phyloP scores from a whole-genome alignment of 2,113 vertebrate genomes.

The Corvus cornix region DNA sequence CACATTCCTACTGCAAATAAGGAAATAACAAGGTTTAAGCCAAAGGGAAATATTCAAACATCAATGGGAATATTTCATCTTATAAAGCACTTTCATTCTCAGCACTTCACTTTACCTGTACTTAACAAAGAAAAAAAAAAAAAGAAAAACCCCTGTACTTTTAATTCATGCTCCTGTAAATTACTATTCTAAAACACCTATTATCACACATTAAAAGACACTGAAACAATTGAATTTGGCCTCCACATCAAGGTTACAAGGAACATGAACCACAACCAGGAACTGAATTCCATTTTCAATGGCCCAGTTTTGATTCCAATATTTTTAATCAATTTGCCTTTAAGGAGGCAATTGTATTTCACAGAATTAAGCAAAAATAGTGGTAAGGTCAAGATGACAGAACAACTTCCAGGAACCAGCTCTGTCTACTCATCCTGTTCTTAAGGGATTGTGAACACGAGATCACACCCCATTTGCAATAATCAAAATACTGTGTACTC shows the following conservation, averaged over 20 bases:
- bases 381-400: neutral
- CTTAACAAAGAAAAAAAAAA: neutral
- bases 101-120: neutral
- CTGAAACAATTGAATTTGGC: neutral
- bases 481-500: neutral
- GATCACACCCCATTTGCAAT: neutral
- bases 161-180: neutral
- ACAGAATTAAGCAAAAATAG: neutral
- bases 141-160: neutral
- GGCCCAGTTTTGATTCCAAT: neutral
- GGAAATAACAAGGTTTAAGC: neutral
- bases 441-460: neutral
- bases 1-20: neutral
- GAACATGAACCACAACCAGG: neutral
- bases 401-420: neutral
- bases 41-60: neutral
- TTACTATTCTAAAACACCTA: neutral
- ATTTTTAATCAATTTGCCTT: neutral
- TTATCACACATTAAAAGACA: neutral
- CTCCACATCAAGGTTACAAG: neutral
- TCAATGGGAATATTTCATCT: neutral
- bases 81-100: neutral
- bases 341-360: neutral
- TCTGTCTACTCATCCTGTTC: neutral
- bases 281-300: neutral